These are phyloP conservation scores for Brienomyrus brachyistius DNA, from an alignment of 2,113 vertebrate genomes.

Conservation along the genomic window DNA sequence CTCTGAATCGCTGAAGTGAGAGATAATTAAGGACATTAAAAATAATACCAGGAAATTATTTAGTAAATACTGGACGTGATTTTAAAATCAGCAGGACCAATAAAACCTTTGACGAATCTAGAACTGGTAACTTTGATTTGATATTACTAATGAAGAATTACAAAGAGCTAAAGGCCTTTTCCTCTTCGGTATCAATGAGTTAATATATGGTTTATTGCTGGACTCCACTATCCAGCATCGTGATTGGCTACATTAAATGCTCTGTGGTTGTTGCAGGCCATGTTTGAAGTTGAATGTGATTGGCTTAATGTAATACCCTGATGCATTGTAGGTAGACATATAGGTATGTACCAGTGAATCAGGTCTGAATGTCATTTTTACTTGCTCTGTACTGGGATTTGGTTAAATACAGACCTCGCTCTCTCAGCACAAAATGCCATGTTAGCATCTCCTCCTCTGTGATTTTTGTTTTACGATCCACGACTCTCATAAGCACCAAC, in stretches of 20 bases:
- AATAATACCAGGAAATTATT: neutral
- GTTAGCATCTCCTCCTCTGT: neutral
- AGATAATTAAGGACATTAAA: neutral
- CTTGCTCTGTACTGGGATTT: neutral
- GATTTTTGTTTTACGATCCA: neutral
- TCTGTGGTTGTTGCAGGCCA: neutral
- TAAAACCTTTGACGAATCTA: neutral
- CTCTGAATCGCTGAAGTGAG: neutral
- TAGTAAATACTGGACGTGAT: neutral
- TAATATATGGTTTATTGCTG: neutral
- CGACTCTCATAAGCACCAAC: neutral
- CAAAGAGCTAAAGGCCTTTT: neutral
- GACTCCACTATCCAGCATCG: neutral
- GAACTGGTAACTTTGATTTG: neutral
- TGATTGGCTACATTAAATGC: neutral
- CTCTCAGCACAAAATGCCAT: neutral
- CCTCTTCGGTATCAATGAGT: neutral
- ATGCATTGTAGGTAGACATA: neutral
- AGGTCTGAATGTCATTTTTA: neutral
- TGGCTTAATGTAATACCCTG: neutral
- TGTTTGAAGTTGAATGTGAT: neutral
- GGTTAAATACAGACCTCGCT: neutral
- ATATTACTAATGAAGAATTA: neutral
- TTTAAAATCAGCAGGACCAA: neutral
- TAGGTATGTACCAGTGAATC: neutral